Evolutionary conservation across 2,113 vertebrate genomes (phyloP).

Genomic region (Chamaea fasciata): DNA sequence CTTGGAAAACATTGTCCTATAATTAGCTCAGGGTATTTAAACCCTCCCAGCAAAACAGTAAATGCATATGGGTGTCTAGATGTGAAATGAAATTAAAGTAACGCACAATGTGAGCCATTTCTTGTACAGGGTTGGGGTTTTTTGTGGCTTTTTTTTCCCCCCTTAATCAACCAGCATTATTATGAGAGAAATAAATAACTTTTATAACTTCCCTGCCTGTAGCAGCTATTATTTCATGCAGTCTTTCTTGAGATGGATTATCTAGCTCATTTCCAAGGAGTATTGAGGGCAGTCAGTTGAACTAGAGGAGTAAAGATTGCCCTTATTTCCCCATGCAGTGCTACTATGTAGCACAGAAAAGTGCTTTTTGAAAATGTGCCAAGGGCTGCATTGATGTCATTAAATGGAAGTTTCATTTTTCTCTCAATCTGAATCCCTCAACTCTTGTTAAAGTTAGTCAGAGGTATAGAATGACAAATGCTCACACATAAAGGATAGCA

Average conservation of each 20-base stretch:
- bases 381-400: neutral
- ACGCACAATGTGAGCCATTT: neutral
- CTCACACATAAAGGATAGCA: neutral
- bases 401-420: neutral
- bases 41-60: slow-evolving; percentile 21
- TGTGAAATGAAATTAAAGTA: slow-evolving; percentile 33
- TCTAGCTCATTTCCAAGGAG: slow-evolving; percentile 10
- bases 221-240: slow-evolving; percentile 9
- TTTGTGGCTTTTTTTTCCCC: neutral
- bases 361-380: neutral
- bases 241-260: slow-evolving; percentile 19
- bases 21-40: slow-evolving; percentile 56
- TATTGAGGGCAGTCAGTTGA: slow-evolving; percentile 2
- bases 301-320: neutral
- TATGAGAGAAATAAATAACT: slow-evolving; percentile 43
- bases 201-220: slow-evolving; percentile 17
- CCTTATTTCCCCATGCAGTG: neutral
- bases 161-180: neutral
- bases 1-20: slow-evolving; percentile 36
- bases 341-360: neutral
- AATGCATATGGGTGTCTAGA: slow-evolving; percentile 8
- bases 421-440: neutral
- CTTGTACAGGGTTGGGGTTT: neutral
- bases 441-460: neutral
- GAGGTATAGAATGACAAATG: neutral